Evolutionary conservation across 2,888 invertebrate species (phyloP), one percentile per base, ranked within the genome.

Genomic region (Melanotus villosus): DNA sequence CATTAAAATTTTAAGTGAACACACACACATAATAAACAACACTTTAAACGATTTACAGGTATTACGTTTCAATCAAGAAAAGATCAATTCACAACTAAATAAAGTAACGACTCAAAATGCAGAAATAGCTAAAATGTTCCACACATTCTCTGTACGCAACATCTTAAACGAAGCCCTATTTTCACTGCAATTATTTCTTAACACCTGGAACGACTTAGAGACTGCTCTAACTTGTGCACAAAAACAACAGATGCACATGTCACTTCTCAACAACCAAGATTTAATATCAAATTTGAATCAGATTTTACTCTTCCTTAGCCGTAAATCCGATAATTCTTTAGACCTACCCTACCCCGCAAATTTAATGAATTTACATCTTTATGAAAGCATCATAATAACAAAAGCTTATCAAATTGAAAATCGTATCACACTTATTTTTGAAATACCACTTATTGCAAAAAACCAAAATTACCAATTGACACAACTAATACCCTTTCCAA

Each of bases 231-330:
- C 14, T 41, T 41, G 9, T 41, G 41, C 41, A n/a, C 41, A 41
- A 41, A 41, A 41, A 14, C 41, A 41, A 41, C 41, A 41, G 12
- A 41, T 41, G 41, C 41, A 41, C 16, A 9, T 41, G 41, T 41
- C 41, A 41, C 16, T 41, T 7, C 16, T 41, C 7, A 16, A 12
- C 14, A 41, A 12, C 14, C 14, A 41, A 41, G 41, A 41, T 41
- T 41, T 41, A 41, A 41, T 41, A 1, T 16, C 12, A 41, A 12
- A 12, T 12, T 16, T 41, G 16, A 41, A 41, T 12, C 41, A 41
- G 12, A 41, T 41, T 16, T 14, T 41, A 41, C 4, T 26, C 7
- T 26, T 26, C 26, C 26, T 7, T 5, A 26, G 7, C 7, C 26
- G 26, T 26, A 26, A 7, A 7, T 5, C 26, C 7, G 3, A 26